Conservation (phyloP, 2,797 vertebrate genomes). For the Macrochelys suwanniensis region DNA sequence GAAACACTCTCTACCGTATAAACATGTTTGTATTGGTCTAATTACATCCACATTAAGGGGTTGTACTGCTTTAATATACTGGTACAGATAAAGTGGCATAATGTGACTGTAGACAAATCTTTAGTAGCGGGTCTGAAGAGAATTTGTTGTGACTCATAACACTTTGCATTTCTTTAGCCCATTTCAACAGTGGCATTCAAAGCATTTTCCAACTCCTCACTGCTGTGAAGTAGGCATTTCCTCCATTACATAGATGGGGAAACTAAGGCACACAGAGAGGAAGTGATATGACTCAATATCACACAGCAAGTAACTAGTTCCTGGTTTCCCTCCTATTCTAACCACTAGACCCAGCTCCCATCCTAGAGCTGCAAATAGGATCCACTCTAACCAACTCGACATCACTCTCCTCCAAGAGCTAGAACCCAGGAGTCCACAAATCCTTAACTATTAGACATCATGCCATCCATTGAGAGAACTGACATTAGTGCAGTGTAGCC, state of each 20-base stretch:
- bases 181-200: background rate
- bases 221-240: background rate
- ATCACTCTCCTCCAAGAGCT: background rate
- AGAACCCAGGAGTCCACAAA: background rate
- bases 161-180: background rate
- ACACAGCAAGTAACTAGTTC: background rate
- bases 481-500: background rate
- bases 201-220: background rate
- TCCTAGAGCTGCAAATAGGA: background rate
- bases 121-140: background rate
- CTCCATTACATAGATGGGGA: background rate
- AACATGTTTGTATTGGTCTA: background rate
- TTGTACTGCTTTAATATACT: background rate
- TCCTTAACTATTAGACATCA: background rate
- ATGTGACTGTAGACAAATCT: background rate
- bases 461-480: background rate
- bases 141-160: background rate
- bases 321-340: background rate
- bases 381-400: background rate
- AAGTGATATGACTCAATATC: background rate
- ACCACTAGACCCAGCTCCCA: background rate
- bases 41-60: background rate
- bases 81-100: background rate
- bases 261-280: background rate
- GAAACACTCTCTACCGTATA: background rate